These are phyloP conservation scores for Whitmania pigra DNA, from an alignment of 1,140 invertebrate species.

Conservation along the genomic window DNA sequence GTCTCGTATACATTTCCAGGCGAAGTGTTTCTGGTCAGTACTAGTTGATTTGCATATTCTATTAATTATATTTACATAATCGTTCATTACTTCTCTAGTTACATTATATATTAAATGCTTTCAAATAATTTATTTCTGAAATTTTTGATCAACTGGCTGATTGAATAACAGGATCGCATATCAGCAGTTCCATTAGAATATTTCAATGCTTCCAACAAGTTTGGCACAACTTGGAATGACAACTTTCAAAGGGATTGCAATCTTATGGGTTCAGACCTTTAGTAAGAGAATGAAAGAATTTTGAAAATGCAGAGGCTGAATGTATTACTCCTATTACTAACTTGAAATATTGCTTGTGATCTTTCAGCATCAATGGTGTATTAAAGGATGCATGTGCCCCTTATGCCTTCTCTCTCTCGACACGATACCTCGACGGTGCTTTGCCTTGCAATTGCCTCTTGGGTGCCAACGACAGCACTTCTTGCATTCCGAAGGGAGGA, in stretches of 20 bases:
- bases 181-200: constrained; percentile 21
- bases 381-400: no score
- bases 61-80: no score
- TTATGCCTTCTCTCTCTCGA: constrained; percentile 22
- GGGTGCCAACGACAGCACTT: neutral
- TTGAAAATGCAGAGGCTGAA: no score
- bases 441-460: constrained; percentile 16
- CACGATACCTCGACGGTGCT: constrained; percentile 19
- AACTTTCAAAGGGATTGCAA: constrained; percentile 19
- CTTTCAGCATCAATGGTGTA: no score
- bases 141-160: neutral
- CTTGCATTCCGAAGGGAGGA: constrained; percentile 71
- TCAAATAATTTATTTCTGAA: no score
- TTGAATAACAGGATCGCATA: constrained; percentile 23
- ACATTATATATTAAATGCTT: no score
- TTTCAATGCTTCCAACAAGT: constrained; percentile 16
- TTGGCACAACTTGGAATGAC: constrained; percentile 2
- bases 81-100: no score
- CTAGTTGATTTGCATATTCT: no score
- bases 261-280: constrained; percentile 15
- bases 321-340: no score
- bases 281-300: constrained; percentile 6
- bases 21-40: no score
- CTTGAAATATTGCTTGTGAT: no score
- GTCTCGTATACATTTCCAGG: no score